Base-by-base conservation (phyloP, 2,888 invertebrate species). In the Leptopilina drosophilae region DNA sequence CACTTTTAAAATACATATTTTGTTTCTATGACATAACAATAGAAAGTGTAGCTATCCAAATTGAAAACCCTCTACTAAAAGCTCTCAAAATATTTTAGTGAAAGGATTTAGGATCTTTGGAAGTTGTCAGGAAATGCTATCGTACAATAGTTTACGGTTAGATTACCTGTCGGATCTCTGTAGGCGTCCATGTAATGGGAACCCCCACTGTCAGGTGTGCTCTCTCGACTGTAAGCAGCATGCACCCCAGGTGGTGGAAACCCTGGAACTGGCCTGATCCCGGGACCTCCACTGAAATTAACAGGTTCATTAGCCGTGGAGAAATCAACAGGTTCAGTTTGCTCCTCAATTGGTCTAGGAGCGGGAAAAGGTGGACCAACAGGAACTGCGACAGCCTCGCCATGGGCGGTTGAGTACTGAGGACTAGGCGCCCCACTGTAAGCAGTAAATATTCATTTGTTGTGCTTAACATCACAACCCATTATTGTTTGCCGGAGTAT, bases 111-210 rank as follows among this genome's bases (percentile, higher is more conserved):
- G 33, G 33, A 33, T 33, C 3, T 33, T 33, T 4, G 33, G 33
- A 33, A 33, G 33, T 5, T 33, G 33, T 33, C 5, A 33, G 33
- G 33, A 33, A 33, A 33, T 4, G 33, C 33, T 33, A 33, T 42
- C 8, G 0, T 42, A 8, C 6, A 42, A 42, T 42, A 8, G 8
- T 42, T 42, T 42, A 78, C 94, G 33, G 33, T 33, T 33, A 33
- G 33, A 33, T 94, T 92, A 97, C 97, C 97, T 89, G 96, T 96
- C 56, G 96, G 95, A 92, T 97, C 97, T 90, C 97, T 93, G 92
- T 97, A 97, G 82, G 96, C 96, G 92, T 97, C 97, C 92, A 97
- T 95, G 91, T 97, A 97, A 93, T 97, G 97, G 78, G 97, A 97
- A 81, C 96, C 97, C 76, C 97, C 97, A 89, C 96, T 97, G 92